Percentiles rank a stretch among this genome's conserved stretches.
Conservation (phyloP, 2,797 vertebrate genomes). For the Triplophysa bombifrons region DNA sequence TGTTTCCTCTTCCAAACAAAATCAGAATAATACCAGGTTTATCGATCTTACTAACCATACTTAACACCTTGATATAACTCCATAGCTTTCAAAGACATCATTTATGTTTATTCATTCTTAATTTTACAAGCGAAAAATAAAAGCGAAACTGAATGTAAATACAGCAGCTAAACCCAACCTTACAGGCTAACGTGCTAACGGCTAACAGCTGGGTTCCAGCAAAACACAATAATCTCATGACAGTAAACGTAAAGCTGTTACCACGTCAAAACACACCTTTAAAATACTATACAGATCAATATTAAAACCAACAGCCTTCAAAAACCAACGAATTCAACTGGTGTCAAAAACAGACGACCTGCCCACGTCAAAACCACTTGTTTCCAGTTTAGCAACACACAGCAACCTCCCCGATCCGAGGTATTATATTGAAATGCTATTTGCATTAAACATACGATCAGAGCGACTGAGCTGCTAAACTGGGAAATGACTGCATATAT, state of each 20-base stretch:
- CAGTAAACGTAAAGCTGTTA: constrained; percentile 7
- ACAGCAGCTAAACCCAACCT: constrained; percentile 21
- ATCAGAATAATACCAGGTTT: constrained; percentile 4
- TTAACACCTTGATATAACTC: background rate
- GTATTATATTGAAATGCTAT: constrained; percentile 8
- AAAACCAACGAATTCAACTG: background rate
- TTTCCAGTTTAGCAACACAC: constrained; percentile 41
- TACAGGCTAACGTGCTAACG: constrained; percentile 36
- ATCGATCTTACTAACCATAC: background rate
- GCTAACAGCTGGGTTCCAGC: constrained; percentile 47
- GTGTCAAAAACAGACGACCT: constrained; percentile 31
- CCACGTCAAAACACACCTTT: constrained; percentile 2
- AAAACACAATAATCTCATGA: constrained; percentile 41
- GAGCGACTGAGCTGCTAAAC: background rate
- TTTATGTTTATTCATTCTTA: background rate
- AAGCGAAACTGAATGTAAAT: constrained; percentile 50
- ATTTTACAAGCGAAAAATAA: background rate
- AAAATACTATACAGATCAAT: background rate
- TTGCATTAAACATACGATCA: background rate
- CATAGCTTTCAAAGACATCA: background rate
- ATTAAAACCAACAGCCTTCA: background rate
- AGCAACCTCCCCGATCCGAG: constrained; percentile 25
- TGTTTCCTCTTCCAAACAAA: constrained; percentile 33
- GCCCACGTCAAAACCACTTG: constrained; percentile 48
- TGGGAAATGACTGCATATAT: background rate